A percentile compares a stretch with the other conserved stretches of the same genome.
These are phyloP conservation scores for Ascaphus truei DNA, from an alignment of 2,113 vertebrate species.

Conservation along the genomic window DNA sequence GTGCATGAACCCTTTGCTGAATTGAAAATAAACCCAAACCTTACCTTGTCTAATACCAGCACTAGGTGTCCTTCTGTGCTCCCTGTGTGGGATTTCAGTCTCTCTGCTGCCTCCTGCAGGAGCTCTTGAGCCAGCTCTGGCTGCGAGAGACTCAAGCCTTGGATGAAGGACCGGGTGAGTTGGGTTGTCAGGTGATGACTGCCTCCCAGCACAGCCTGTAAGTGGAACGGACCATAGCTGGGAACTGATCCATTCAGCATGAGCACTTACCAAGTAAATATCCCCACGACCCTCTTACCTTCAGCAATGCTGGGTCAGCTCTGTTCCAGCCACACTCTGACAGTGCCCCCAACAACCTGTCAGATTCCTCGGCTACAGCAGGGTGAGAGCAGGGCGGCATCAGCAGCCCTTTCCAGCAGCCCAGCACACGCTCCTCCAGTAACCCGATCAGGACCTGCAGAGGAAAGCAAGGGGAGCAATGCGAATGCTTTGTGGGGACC, in stretches of 20 bases:
- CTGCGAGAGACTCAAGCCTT: constrained; percentile 53
- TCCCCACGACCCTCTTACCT: constrained; percentile 53
- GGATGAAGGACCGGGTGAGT: constrained; percentile 60
- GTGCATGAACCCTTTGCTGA: too few species aligned
- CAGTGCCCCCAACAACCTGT: constrained; percentile 50
- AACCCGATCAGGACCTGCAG: constrained; percentile 67
- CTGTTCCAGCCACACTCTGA: constrained; percentile 53
- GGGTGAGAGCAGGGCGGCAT: constrained; percentile 56
- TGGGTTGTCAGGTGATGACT: constrained; percentile 56
- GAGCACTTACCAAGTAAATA: too few species aligned
- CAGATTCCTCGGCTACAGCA: constrained; percentile 49
- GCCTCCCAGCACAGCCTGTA: constrained; percentile 63
- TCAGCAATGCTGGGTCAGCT: constrained; percentile 59
- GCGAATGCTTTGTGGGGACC: too few species aligned
- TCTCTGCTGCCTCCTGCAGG: constrained; percentile 55
- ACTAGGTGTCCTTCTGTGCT: constrained; percentile 61
- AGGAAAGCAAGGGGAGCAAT: neutral
- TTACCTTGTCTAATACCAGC: constrained; percentile 84
- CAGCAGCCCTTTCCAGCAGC: constrained; percentile 76
- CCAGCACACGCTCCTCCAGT: constrained; percentile 67
- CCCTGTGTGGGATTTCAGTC: constrained; percentile 28
- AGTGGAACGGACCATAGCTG: neutral
- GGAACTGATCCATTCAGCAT: neutral
- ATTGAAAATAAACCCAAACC: too few species aligned
- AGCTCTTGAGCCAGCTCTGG: constrained; percentile 53